A percentile compares a stretch with the other conserved stretches of the same genome.
Evolutionary conservation across 2,888 invertebrate species (phyloP).

Genomic region (Cerastoderma edule): DNA sequence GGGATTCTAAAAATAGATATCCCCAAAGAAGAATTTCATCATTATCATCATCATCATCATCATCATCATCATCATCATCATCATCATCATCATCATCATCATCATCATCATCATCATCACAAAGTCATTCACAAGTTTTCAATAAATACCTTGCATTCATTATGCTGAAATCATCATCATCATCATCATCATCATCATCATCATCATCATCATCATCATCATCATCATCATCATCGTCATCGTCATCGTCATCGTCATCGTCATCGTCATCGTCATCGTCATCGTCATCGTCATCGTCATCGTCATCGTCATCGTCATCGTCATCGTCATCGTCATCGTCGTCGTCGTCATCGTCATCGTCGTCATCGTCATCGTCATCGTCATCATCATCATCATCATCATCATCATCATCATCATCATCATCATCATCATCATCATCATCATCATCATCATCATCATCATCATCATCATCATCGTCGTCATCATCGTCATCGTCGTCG

Average conservation of each 20-base stretch:
- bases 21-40: too few species aligned
- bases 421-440: not conserved
- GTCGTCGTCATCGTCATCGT: not conserved
- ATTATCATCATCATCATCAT: constrained; percentile 1
- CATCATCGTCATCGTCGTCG: not conserved
- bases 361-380: not conserved
- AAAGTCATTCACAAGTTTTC: not conserved
- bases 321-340: not conserved
- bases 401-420: not conserved
- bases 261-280: not conserved
- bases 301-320: not conserved
- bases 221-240: constrained; percentile 1
- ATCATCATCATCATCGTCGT: not conserved
- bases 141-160: too few species aligned
- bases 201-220: constrained; percentile 5
- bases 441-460: not conserved
- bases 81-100: constrained; percentile 5
- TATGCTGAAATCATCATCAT: too few species aligned
- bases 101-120: not conserved
- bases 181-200: constrained; percentile 2
- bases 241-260: not conserved
- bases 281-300: not conserved
- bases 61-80: constrained; percentile 5
- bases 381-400: not conserved
- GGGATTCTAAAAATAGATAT: too few species aligned